Evolutionary conservation across 92 coral and sea anemone species (phyloP).

Genomic region (Palythoa heliodiscus): DNA sequence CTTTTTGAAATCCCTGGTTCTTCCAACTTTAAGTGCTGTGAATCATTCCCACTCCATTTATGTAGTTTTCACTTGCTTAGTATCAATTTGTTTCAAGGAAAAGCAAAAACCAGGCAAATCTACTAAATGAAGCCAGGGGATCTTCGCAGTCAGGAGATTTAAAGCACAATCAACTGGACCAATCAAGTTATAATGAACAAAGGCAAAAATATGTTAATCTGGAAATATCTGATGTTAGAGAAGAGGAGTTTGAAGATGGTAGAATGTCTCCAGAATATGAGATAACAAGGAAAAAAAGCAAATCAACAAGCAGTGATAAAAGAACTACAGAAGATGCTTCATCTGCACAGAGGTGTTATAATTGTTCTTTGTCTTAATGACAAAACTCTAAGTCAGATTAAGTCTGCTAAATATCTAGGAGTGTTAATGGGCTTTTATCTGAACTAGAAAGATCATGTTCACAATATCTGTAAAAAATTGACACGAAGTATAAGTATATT

Average conservation of each 20-base stretch:
- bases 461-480: no score
- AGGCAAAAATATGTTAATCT: background rate
- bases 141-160: conserved; percentile 7
- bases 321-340: background rate
- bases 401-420: no score
- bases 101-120: background rate
- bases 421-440: no score
- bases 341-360: conserved; percentile 14
- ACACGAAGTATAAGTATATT: no score
- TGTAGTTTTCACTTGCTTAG: no score
- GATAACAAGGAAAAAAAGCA: conserved; percentile 13
- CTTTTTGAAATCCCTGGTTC: no score
- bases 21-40: no score
- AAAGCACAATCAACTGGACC: background rate
- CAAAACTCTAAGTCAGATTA: no score
- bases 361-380: background rate
- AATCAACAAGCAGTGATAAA: background rate
- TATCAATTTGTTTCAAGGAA: background rate
- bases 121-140: background rate
- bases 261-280: conserved; percentile 8
- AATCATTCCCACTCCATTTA: no score
- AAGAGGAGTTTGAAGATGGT: conserved; percentile 10
- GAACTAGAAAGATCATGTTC: no score
- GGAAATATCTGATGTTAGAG: conserved; percentile 16
- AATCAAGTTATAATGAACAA: conserved; percentile 13